These are phyloP conservation scores for Microcebus murinus DNA, from an alignment of 2,113 vertebrate genomes.

Conservation along the genomic window DNA sequence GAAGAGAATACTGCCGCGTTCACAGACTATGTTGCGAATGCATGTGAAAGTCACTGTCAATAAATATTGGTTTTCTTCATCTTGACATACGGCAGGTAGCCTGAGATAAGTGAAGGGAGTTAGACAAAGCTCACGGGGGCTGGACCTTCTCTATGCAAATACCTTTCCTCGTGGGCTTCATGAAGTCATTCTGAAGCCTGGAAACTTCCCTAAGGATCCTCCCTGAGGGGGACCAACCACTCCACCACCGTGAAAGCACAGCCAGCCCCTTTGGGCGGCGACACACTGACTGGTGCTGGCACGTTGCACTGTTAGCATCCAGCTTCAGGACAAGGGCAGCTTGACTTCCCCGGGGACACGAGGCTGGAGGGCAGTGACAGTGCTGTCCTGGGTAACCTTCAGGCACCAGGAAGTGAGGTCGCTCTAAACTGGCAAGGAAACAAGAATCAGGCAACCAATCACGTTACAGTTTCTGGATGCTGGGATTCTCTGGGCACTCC, in stretches of 20 bases:
- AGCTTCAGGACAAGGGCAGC: neutral
- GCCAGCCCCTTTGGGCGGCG: too few species aligned
- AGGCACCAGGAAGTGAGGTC: neutral
- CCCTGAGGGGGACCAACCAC: rapidly evolving
- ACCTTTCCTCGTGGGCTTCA: neutral
- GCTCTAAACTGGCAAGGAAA: neutral
- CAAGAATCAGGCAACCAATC: too few species aligned
- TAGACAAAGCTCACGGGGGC: neutral
- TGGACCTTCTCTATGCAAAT: neutral
- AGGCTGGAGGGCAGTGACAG: neutral
- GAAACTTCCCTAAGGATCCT: neutral
- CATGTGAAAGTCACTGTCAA: neutral
- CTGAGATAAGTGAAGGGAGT: neutral
- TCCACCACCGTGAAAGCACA: neutral
- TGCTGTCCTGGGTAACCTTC: neutral
- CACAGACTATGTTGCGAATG: neutral
- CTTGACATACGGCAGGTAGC: neutral
- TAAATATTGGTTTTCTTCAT: neutral
- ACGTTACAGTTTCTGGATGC: neutral
- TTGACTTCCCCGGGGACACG: neutral
- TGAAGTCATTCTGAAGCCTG: neutral
- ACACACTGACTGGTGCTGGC: neutral
- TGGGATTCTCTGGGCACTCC: neutral
- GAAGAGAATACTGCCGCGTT: neutral
- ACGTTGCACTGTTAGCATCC: neutral